phyloP scores from a whole-genome alignment of 2,797 vertebrate species.

The Clarias laeviceps region DNA sequence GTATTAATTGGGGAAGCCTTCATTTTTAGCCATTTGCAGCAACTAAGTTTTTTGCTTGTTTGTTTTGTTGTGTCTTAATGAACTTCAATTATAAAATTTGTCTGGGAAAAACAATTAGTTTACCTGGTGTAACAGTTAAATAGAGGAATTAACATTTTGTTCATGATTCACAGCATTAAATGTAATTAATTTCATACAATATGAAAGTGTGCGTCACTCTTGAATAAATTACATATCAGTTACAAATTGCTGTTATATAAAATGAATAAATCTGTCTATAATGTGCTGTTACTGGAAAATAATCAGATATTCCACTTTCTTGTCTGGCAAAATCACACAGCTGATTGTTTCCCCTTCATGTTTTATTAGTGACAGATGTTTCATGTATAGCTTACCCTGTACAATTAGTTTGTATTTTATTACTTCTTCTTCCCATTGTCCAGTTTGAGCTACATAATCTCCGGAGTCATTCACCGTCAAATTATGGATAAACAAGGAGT shows the following conservation, averaged over 20 bases:
- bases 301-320: not conserved
- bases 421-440: fast-evolving
- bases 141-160: not conserved
- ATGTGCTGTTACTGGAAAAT: not conserved
- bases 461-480: constrained; percentile 52
- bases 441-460: not conserved
- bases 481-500: constrained; percentile 50
- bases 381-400: constrained; percentile 59
- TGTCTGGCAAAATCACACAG: not conserved
- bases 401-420: constrained; percentile 28
- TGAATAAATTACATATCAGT: not conserved
- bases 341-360: not conserved
- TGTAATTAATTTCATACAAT: not conserved
- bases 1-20: not conserved
- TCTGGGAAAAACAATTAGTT: not conserved
- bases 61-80: not conserved
- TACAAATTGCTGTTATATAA: not conserved
- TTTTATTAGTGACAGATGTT: not conserved
- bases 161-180: not conserved
- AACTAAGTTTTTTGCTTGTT: not conserved
- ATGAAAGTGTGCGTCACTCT: not conserved
- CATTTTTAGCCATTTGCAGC: not conserved
- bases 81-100: not conserved
- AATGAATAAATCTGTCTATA: not conserved
- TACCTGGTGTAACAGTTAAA: not conserved